Base-by-base conservation (phyloP, 2,113 vertebrate genomes). In the Murina feae region DNA sequence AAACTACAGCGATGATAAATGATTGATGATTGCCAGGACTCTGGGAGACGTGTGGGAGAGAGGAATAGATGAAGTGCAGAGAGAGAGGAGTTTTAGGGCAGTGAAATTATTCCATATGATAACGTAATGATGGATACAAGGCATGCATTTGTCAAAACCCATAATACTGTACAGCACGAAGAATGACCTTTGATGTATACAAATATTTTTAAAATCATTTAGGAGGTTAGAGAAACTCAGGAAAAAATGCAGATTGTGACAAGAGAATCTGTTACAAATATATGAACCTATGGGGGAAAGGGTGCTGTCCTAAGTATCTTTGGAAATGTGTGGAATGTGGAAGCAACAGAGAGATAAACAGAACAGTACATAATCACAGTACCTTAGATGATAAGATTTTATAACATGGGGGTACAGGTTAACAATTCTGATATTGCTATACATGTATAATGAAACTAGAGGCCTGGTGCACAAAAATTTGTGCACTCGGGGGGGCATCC, bases 241-340 rank as follows among this genome's bases (percentile, higher is more conserved):
- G 47, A 89, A 91, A 93, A 44, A 74, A 91, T 88, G 44, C 35
- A 79, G 39, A 86, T 69, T 91, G 16, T 80, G 30, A 71, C 0
- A 86, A 68, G 53, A 93, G 28, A 86, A 58, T 94, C 39, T 93
- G 11, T 93, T 91, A 39, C 16, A 93, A 32, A 60, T 88, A 71
- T 16, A 17, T 88, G 35, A 89, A 71, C 51, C 23, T n/a, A 35
- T 28, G 30, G 35, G 25, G 23, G 53, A 47, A 82, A 93, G 25
- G 35, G 20, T 91, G 23, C 68, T 95, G 51, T 81, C 51, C 39
- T 71, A 76, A 81, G 25, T 79, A 60, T 88, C 60, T 93, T 76
- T 89, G 60, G 79, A 86, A 93, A 76, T 91, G 23, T 72, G 23
- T 91, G 66, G 74, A 80, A 6, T 85, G 35, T 71, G 32, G 44